A percentile compares a stretch with the other conserved stretches of the same genome.
phyloP scores from a whole-genome alignment of 2,113 vertebrate species.

The Caloenas nicobarica region DNA sequence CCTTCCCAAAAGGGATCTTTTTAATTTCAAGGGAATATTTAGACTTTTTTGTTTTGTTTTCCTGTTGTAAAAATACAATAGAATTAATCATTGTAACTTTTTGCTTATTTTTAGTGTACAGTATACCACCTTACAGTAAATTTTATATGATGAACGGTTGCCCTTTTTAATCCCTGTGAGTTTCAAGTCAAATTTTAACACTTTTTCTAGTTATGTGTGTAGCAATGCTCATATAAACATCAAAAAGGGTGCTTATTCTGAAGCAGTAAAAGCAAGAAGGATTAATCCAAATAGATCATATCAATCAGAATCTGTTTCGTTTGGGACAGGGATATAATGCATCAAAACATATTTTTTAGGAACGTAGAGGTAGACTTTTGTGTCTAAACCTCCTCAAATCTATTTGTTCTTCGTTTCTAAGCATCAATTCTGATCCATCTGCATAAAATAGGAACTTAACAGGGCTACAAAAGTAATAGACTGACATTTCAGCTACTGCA shows the following conservation, averaged over 20 bases:
- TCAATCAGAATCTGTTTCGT: not conserved
- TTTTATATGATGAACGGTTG: not conserved
- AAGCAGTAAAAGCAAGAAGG: not conserved
- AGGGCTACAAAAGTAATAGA: not conserved
- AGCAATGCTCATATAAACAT: not conserved
- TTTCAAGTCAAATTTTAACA: not conserved
- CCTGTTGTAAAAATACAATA: not conserved
- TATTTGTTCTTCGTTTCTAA: not conserved
- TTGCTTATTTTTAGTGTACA: not conserved
- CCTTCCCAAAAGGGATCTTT: not conserved
- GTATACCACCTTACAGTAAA: not conserved
- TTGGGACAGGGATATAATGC: not conserved
- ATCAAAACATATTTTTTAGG: not conserved
- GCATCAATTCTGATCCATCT: not conserved
- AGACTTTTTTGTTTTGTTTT: not conserved
- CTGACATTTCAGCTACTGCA: not conserved
- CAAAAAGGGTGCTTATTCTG: not conserved
- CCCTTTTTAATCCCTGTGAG: not conserved
- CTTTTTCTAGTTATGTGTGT: not conserved
- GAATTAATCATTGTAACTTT: not conserved
- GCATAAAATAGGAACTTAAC: not conserved
- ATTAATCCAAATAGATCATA: not conserved
- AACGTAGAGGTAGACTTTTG: not conserved
- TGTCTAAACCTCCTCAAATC: not conserved
- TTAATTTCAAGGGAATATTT: not conserved